These are phyloP conservation scores for Elysia chlorotica DNA, from an alignment of 1,140 invertebrate species.

Conservation along the genomic window DNA sequence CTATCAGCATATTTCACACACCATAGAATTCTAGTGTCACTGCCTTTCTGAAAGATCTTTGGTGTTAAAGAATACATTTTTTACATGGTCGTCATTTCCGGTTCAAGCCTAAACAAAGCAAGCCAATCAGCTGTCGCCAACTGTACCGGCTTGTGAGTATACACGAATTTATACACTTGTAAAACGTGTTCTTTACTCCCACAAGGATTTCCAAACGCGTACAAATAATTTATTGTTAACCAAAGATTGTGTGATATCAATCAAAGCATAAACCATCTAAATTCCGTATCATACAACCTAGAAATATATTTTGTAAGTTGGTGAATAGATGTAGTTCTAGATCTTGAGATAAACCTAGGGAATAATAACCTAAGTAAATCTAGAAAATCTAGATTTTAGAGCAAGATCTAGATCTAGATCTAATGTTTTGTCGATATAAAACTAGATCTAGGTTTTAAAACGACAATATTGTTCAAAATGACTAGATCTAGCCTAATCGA, in stretches of 20 bases:
- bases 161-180: constrained; percentile 1
- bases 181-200: not conserved
- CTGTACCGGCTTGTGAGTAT: constrained; percentile 11
- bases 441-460: not conserved
- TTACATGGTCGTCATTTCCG: too few relatives aligned
- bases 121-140: constrained; percentile 18
- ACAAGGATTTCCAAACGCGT: not conserved
- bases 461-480: not conserved
- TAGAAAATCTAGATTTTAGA: not conserved
- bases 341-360: not conserved
- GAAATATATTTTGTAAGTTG: too few relatives aligned
- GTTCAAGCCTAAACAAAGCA: not conserved
- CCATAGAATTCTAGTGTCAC: too few relatives aligned
- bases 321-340: not conserved
- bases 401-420: not conserved
- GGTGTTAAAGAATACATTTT: too few relatives aligned
- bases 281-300: not conserved
- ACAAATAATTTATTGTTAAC: not conserved
- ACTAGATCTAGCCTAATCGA: not conserved
- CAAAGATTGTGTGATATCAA: not conserved
- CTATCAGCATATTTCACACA: too few relatives aligned
- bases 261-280: not conserved
- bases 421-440: too few relatives aligned
- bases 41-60: too few relatives aligned
- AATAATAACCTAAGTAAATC: not conserved